Evolutionary conservation across 2,113 vertebrate genomes (phyloP), one percentile per base, ranked within the genome.

Genomic region (Eudyptes chrysolophus): DNA sequence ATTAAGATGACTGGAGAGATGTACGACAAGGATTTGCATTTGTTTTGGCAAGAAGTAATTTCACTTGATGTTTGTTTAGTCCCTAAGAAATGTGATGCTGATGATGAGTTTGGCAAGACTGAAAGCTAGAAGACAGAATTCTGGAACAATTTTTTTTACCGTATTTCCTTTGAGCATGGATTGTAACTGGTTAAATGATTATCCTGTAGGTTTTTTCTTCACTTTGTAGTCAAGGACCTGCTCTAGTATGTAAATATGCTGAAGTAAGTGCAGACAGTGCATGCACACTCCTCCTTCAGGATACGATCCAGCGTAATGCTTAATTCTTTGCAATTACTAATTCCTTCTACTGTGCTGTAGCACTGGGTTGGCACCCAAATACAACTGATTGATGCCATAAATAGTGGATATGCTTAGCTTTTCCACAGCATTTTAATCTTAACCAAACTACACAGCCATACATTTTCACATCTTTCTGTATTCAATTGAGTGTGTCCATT

Each of bases 361-460:
- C 72, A 3, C 48, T 17, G 14, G 66, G 5, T 4, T 18, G 75
- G 80, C 84, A 38, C 71, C 60, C 65, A 16, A 2, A 11, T 5
- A 2, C 70, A 32, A 14, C 48, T 2, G 29, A 0, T 1, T 1
- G 34, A 0, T 19, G 60, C n/a, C 74, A 3, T 7, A 6, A 7
- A 1, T 3, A 48, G 60, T 6, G 65, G 16, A 2, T 7, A 7
- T 0, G 16, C 36, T 18, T 48, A 24, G 72, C 64, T 95, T 49
- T 71, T 16, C 77, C 48, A 0, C 1, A 5, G 64, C 15, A 0
- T n/a, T 36, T 51, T 4, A 4, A 4, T 14, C 70, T 15, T 1
- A 19, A 11, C 32, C 87, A 5, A 30, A 7, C 19, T 7, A 16
- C 75, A 10, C 6, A 8, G 3, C 12, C 4, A 6, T 4, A 1